A percentile compares a stretch with the other conserved stretches of the same genome.
phyloP scores from a whole-genome alignment of 2,888 invertebrate species.

The Pterostichus niger region DNA sequence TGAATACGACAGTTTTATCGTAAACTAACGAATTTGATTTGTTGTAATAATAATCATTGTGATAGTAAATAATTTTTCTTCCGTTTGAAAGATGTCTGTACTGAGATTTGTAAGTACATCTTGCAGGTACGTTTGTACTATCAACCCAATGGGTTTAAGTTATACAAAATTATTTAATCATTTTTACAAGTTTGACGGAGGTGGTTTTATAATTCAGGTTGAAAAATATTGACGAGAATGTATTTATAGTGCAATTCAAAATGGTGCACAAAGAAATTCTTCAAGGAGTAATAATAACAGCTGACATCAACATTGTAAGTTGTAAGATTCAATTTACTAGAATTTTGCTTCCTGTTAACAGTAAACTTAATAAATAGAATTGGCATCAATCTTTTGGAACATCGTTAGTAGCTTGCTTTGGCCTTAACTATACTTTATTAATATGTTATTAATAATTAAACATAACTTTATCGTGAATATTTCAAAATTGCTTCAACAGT shows the following conservation, averaged over 20 bases:
- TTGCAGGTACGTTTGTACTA: conserved; percentile 63
- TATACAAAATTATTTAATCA: conserved; percentile 65
- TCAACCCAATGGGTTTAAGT: conserved; percentile 67
- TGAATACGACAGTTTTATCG: not conserved
- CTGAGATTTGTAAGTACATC: conserved; percentile 59
- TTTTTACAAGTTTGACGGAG: conserved; percentile 63
- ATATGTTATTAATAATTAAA: conserved; percentile 10
- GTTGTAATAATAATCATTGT: not conserved
- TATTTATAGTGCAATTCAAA: conserved; percentile 36
- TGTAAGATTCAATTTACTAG: conserved; percentile 10
- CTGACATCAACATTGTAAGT: conserved; percentile 13
- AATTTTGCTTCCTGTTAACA: conserved; percentile 46
- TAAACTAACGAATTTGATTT: not conserved
- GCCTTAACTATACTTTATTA: conserved; percentile 35
- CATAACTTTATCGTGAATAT: conserved; percentile 40
- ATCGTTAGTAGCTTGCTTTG: conserved; percentile 49
- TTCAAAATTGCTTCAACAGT: conserved; percentile 45
- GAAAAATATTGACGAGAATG: conserved; percentile 49
- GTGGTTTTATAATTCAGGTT: conserved; percentile 62
- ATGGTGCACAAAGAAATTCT: conserved; percentile 23
- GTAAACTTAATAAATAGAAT: conserved; percentile 32
- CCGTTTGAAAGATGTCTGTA: conserved; percentile 64
- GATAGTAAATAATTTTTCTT: conserved; percentile 45
- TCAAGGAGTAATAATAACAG: not conserved
- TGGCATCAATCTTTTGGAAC: conserved; percentile 15